These are phyloP conservation scores for Scolopax rusticola DNA, from an alignment of 2,797 vertebrate genomes.

Conservation along the genomic window DNA sequence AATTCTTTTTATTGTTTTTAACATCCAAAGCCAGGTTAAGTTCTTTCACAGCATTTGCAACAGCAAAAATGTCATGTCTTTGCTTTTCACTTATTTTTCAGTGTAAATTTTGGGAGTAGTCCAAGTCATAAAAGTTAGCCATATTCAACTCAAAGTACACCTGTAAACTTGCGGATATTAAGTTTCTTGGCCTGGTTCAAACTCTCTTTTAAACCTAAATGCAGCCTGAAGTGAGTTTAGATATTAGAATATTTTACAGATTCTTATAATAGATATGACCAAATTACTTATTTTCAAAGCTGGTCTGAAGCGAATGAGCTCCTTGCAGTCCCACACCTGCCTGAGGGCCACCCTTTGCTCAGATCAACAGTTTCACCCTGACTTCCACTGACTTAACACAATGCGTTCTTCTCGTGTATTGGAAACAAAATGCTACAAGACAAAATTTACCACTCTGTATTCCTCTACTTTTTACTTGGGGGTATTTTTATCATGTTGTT, in stretches of 20 bases:
- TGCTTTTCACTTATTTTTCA: neutral
- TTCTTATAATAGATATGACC: neutral
- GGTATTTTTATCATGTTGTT: neutral
- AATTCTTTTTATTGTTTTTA: too few species aligned
- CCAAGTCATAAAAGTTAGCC: neutral
- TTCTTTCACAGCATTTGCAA: neutral
- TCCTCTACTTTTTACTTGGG: neutral
- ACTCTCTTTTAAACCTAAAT: neutral
- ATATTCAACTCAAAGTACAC: neutral
- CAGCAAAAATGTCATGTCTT: neutral
- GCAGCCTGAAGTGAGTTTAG: neutral
- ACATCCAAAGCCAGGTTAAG: too few species aligned
- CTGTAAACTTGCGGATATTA: neutral
- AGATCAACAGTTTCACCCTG: neutral
- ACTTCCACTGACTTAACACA: neutral
- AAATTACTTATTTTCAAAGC: neutral
- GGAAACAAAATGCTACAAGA: conserved; percentile 13
- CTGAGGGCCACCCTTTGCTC: neutral
- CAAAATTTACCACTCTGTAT: conserved; percentile 2
- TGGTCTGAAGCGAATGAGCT: neutral
- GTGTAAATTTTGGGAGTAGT: neutral
- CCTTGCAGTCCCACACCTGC: neutral
- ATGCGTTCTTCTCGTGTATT: neutral
- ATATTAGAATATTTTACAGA: neutral
- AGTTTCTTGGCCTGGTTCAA: neutral